Evolutionary conservation across 2,113 vertebrate genomes (phyloP), one percentile per base, ranked within the genome.

Genomic region (Atractosteus spatula): DNA sequence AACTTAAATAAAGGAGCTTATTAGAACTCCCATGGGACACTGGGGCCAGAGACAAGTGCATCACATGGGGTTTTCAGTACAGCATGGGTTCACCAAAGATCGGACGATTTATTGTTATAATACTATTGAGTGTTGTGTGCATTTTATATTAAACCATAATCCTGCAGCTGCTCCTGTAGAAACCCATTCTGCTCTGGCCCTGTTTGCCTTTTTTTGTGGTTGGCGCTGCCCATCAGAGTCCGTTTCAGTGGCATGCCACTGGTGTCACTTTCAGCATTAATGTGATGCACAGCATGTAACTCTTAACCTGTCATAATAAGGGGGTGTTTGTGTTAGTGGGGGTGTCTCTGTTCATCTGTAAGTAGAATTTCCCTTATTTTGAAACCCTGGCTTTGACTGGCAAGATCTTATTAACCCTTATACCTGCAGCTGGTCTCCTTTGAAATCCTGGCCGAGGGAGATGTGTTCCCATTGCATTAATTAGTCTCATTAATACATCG

Each of bases 1-100:
- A 80, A 73, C 78, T 79, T 82, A 86, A 92, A 91, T 90, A 83
- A 91, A 89, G 81, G 74, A 73, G 85, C 81, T 84, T 89, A 86
- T 87, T 82, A 84, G 84, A 85, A 71, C 77, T 79, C 47, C 74
- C 44, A 13, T 41, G 68, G 76, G 76, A 64, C 45, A 55, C 16
- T 3, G 44, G 70, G n/a, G 56, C 62, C 54, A 69, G 72, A 80
- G 89, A 86, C 76, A 79, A 76, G 83, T 81, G 82, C 81, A 77
- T 71, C 68, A 70, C 71, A 68, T 42, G 71, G 79, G 78, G 77
- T 79, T 78, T 80, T 74, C 77, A 54, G 62, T 65, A 54, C 51
- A 62, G 86, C 83, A 69, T 42, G 14, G 47, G 47, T 7, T 65
- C 29, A 7, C 13, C 71, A 75, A 63, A 69, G 17, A 42, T 7